Percentiles rank a stretch among this genome's conserved stretches.
Evolutionary conservation across 2,797 vertebrate species (phyloP).

Genomic region (Cossypha caffra): DNA sequence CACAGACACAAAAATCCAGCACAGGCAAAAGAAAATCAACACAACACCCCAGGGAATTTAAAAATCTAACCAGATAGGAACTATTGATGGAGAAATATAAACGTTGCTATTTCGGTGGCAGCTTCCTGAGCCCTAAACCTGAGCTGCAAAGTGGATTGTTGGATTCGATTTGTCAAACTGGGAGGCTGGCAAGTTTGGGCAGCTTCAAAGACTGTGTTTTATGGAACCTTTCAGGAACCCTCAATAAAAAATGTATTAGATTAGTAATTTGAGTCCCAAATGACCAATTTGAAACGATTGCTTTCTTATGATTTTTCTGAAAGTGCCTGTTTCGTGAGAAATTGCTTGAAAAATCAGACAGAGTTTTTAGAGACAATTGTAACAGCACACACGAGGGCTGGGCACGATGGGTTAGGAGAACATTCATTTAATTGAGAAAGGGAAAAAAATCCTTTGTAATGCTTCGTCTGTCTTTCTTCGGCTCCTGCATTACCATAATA

Average conservation of each 20-base stretch:
- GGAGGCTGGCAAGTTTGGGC: conserved; percentile 69
- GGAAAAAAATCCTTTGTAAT: background rate
- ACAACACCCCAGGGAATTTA: conserved; percentile 31
- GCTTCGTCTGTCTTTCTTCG: background rate
- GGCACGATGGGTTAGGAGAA: background rate
- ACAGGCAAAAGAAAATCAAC: background rate
- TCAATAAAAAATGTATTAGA: conserved; percentile 78
- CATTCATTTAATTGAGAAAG: conserved; percentile 37
- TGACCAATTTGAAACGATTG: conserved; percentile 76
- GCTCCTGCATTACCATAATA: background rate
- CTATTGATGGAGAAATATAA: conserved; percentile 74
- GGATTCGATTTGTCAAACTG: conserved; percentile 67
- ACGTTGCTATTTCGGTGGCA: background rate
- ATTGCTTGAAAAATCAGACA: conserved; percentile 69
- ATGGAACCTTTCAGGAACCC: conserved; percentile 75
- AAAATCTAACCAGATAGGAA: conserved; percentile 53
- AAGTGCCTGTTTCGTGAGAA: conserved; percentile 74
- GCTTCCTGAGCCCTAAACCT: conserved; percentile 62
- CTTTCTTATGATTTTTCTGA: conserved; percentile 78
- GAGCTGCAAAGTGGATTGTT: conserved; percentile 69
- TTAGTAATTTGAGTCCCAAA: conserved; percentile 79
- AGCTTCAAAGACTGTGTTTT: conserved; percentile 73
- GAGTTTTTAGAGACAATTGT: conserved; percentile 66
- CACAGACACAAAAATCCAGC: background rate
- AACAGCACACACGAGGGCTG: conserved; percentile 34